Evolutionary conservation across 92 coral and sea anemone genomes (phyloP), one percentile per base, ranked within the genome.

Genomic region (Ricordea florida): DNA sequence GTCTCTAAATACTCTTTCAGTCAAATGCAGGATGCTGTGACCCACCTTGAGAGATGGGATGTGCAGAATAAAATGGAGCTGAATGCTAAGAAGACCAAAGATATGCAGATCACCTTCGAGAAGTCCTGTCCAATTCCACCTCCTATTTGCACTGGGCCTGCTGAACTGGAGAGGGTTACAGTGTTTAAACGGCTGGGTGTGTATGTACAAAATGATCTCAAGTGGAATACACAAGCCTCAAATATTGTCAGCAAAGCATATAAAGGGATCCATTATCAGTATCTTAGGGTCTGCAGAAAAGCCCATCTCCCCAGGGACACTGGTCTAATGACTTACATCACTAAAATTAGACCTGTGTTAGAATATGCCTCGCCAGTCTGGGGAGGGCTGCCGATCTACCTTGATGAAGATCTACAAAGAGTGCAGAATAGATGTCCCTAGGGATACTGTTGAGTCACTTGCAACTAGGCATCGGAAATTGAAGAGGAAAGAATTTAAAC

Each of bases 211-310:
- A 70, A 70, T 18, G 62, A 84, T 37, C 67, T 84, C 36, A 84
- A 69, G 30, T 84, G 80, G 80, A 84, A 84, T 53, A 16, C 78
- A 1, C 84, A 84, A 49, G 64, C 77, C 16, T 40, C 71, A 57
- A 49, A 52, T 53, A 75, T 66, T 22, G 46, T 50, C 29, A 59
- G 62, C 21, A 83, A 83, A 74, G 83, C 78, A 11, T 52, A 68
- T 64, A 62, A 78, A 47, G n/a, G 85, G 26, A 38, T 70, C 30
- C 72, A 57, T 58, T 33, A 78, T n/a, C n/a, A n/a, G n/a, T n/a
- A n/a, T 71, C 61, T 75, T 5, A 84, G 62, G 53, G 89, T 32
- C 53, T 76, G 75, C 48, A 69, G 80, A 26, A 58, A 51, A 55
- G 72, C 74, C 6, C 41, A 60, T 21, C 78, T 84, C 6, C 84